Evolutionary conservation across 2,797 vertebrate genomes (phyloP), one percentile per base, ranked within the genome.

Genomic region (Eulemur rubriventer): DNA sequence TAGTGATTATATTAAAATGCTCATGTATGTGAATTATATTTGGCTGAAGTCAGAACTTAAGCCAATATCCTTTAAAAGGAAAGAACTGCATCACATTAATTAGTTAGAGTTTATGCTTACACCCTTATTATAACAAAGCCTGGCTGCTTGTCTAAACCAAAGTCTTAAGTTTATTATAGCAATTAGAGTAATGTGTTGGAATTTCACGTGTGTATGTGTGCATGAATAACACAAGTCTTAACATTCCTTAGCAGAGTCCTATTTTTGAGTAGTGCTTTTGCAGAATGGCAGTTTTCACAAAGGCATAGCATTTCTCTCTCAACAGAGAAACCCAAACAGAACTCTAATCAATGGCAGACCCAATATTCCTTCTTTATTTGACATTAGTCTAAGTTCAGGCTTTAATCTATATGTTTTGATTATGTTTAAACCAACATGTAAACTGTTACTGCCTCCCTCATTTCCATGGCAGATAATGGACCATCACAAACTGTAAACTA

Each of bases 1-100:
- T 3, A 5, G n/a, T 46, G 13, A 41, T 70, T 43, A n/a, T 13
- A 93, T 86, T 69, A 52, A 67, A 86, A 89, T 75, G 6, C 88
- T 79, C 43, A 28, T 28, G 14, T 91, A 11, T 82, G 30, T 95
- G 76, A 43, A 78, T 93, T 93, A 79, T 28, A 20, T 83, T 80
- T 48, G 17, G 72, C 30, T 83, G 28, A 97, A 88, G 85, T 92
- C 63, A 89, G 59, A 95, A 96, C n/a, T 80, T 86, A 87, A 89
- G 48, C 81, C 63, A 85, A 63, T 93, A 72, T 57, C 57, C 85
- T 97, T 96, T 97, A 91, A 94, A 91, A 95, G 76, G 88, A 78
- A 84, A 87, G 35, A 93, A 96, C 20, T 55, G 24, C 22, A 93
- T 43, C 5, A 93, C 18, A 50, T 17, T 83, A 73, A 86, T 94